Percentiles rank a stretch among this genome's conserved stretches.
phyloP scores from a whole-genome alignment of 2,797 vertebrate genomes.

The Malacoctenus gilli region DNA sequence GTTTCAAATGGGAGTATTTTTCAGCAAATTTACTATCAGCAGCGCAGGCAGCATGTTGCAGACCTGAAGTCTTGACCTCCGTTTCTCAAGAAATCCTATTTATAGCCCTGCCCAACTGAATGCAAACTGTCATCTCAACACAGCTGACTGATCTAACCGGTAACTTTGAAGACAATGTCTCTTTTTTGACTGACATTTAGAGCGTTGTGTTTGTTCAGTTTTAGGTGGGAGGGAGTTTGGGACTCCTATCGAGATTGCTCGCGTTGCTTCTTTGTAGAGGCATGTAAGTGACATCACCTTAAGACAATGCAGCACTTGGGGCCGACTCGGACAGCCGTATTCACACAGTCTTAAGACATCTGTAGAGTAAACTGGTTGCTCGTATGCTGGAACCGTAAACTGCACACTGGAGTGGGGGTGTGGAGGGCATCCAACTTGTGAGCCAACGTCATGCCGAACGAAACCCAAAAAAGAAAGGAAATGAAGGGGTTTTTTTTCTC shows the following conservation, averaged over 20 bases:
- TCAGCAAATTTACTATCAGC: constrained; percentile 4
- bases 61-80: not conserved
- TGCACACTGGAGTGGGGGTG: constrained; percentile 53
- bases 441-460: not conserved
- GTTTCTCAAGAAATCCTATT: not conserved
- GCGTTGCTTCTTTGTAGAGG: constrained; percentile 51
- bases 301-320: constrained; percentile 72
- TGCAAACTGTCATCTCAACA: constrained; percentile 1
- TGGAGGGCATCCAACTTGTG: constrained; percentile 2
- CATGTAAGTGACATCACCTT: constrained; percentile 67
- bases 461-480: constrained; percentile 1
- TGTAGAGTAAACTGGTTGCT: constrained; percentile 66
- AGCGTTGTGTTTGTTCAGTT: not conserved
- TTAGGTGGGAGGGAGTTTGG: constrained; percentile 7
- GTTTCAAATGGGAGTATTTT: constrained; percentile 13
- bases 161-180: no score
- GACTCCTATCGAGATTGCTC: constrained; percentile 26
- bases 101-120: constrained; percentile 5
- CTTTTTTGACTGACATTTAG: not conserved
- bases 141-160: no score
- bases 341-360: constrained; percentile 66
- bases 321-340: constrained; percentile 50
- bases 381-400: constrained; percentile 62
- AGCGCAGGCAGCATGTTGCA: not conserved
- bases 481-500: constrained; percentile 1